phyloP scores from a whole-genome alignment of 2,113 vertebrate genomes.

The Seriola dumerili region DNA sequence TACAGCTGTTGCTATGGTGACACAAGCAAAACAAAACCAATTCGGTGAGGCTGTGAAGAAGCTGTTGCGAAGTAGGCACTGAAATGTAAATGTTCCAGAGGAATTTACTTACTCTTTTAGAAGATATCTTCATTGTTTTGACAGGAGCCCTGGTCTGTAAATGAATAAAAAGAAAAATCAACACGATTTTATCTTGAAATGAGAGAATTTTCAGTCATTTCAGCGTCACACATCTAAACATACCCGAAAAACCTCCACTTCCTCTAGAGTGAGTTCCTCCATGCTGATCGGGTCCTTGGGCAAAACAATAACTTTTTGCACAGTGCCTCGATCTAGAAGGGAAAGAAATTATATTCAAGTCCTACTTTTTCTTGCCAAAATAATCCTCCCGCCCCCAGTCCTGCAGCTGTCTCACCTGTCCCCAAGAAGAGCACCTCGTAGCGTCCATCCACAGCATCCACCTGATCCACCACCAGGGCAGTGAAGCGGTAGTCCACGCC shows the following conservation, averaged over 20 bases:
- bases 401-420: conserved; percentile 80
- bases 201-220: background rate
- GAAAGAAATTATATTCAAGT: background rate
- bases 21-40: conserved; percentile 28
- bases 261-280: conserved; percentile 88
- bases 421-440: conserved; percentile 90
- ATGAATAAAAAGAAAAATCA: conserved; percentile 1
- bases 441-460: conserved; percentile 88
- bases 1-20: conserved; percentile 89
- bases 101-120: conserved; percentile 84
- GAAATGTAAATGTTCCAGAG: background rate
- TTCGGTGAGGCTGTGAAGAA: conserved; percentile 4
- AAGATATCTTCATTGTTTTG: conserved; percentile 89
- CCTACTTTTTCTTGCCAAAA: background rate
- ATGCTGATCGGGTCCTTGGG: conserved; percentile 85
- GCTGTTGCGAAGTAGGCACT: background rate
- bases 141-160: conserved; percentile 84
- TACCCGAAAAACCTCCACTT: conserved; percentile 89
- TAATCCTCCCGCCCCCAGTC: background rate
- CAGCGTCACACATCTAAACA: conserved; percentile 20
- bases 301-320: conserved; percentile 89
- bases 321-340: conserved; percentile 85
- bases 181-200: background rate
- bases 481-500: conserved; percentile 89
- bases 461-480: conserved; percentile 87